phyloP scores from a whole-genome alignment of 1,140 invertebrate species.

The Diorhabda carinulata region DNA sequence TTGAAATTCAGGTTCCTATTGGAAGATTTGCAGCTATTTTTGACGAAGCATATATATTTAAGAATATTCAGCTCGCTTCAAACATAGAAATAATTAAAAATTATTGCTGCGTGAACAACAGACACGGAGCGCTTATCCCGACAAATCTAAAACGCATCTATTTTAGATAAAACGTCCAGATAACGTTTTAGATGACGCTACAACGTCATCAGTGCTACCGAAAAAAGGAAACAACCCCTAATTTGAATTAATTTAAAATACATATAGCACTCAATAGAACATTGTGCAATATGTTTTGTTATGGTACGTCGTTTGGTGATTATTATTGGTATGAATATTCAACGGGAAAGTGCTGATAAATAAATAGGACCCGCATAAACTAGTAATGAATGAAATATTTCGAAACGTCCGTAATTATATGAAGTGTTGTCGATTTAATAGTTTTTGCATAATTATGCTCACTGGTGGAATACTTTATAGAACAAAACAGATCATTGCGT shows the following conservation, averaged over 20 bases:
- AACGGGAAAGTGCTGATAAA: background rate
- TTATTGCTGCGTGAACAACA: background rate
- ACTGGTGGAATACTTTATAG: too few species aligned
- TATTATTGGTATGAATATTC: constrained; percentile 3
- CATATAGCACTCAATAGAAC: background rate
- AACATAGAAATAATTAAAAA: constrained; percentile 3
- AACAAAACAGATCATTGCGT: too few species aligned
- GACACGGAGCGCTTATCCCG: background rate
- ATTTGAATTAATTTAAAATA: background rate
- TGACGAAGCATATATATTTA: background rate
- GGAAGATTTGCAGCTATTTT: too few species aligned
- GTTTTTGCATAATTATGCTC: background rate
- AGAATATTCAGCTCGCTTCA: background rate
- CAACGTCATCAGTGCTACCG: background rate
- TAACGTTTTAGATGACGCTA: constrained; percentile 2
- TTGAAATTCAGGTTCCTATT: too few species aligned
- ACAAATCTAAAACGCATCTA: background rate
- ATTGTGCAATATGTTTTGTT: background rate
- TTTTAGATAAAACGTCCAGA: background rate
- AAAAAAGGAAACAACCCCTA: constrained; percentile 1
- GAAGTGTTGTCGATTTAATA: background rate
- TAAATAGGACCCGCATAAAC: background rate
- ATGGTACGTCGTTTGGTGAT: background rate
- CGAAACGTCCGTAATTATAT: background rate
- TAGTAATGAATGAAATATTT: background rate